Base-by-base conservation (phyloP, 2,113 vertebrate genomes). In the Ciconia stormi region DNA sequence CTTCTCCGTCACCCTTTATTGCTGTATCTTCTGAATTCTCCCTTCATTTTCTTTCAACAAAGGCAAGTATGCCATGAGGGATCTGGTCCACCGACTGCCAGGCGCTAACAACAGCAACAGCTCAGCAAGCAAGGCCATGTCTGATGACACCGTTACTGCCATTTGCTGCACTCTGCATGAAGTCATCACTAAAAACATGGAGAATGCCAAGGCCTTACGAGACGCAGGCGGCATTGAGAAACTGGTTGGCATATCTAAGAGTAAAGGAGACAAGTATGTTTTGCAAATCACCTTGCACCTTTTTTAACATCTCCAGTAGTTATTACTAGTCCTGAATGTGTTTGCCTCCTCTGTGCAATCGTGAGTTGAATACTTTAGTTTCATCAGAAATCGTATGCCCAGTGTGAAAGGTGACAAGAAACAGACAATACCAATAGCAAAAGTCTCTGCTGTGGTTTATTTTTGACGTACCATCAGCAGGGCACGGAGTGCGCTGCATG, bases 101-200 rank as follows among this genome's bases (percentile, higher is more conserved):
- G 99, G 99, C 16, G 98, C 98, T 59, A 99, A 99, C 96, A 99
- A 98, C 96, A 99, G 99, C 98, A 98, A 96, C 98, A 98, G 91
- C 88, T 89, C 98, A 7, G 97, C 98, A 4, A 99, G 99, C 98
- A 99, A 99, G 98, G 98, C 99, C 98, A 99, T 99, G 99, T 99
- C 99, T 1, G 99, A 99, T 53, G 99, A 99, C 96, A 99, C 99
- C 4, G 99, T 99, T 79, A 99, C 99, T 70, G 99, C 99, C 34
- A 99, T 99, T 97, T 99, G 99, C 98, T 99, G 99, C 73, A 99
- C 99, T 50, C 98, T 99, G 87, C 99, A 99, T 9, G 99, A 99
- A 98, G 99, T 99, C 97, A 99, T 99, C 98, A 99, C 99, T 97
- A 99, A 99, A 98, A 99, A 99, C 97, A 99, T 99, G 99, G 99